Percentiles rank a stretch among this genome's conserved stretches.
phyloP scores from a whole-genome alignment of 2,113 vertebrate species.

The Apodemus speciosus region DNA sequence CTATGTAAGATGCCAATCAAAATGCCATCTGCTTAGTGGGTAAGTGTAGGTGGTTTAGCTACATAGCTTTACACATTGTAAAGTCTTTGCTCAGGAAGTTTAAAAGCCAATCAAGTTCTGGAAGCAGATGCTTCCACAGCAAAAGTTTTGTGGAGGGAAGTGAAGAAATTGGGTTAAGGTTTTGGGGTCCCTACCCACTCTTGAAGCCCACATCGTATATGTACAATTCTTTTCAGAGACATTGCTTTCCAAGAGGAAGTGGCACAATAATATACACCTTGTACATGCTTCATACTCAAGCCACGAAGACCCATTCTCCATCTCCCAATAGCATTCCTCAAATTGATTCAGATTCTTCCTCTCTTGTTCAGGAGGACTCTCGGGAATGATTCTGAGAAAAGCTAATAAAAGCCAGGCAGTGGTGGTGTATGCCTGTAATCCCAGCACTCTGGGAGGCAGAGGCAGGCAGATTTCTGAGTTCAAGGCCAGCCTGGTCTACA shows the following conservation, averaged over 20 bases:
- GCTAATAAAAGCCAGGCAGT: no score
- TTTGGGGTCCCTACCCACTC: no score
- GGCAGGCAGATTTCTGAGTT: no score
- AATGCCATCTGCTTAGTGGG: background rate
- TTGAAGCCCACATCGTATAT: background rate
- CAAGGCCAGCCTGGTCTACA: no score
- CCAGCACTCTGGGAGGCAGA: no score
- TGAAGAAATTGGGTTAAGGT: background rate
- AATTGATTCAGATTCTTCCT: background rate
- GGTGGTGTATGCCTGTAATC: no score
- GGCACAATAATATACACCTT: accelerated
- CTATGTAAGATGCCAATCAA: background rate
- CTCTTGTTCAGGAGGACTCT: background rate
- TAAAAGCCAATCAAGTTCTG: background rate
- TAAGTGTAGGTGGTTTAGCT: background rate
- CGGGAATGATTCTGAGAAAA: background rate
- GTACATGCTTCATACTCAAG: background rate
- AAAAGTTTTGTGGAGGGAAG: background rate
- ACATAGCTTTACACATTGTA: background rate
- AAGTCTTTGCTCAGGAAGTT: background rate
- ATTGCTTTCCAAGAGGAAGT: background rate
- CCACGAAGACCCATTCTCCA: background rate
- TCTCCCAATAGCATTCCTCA: background rate
- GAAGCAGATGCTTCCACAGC: background rate
- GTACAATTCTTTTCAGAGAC: no score